A percentile compares a stretch with the other conserved stretches of the same genome.
phyloP scores from a whole-genome alignment of 2,797 vertebrate genomes.

The Falco rusticolus region DNA sequence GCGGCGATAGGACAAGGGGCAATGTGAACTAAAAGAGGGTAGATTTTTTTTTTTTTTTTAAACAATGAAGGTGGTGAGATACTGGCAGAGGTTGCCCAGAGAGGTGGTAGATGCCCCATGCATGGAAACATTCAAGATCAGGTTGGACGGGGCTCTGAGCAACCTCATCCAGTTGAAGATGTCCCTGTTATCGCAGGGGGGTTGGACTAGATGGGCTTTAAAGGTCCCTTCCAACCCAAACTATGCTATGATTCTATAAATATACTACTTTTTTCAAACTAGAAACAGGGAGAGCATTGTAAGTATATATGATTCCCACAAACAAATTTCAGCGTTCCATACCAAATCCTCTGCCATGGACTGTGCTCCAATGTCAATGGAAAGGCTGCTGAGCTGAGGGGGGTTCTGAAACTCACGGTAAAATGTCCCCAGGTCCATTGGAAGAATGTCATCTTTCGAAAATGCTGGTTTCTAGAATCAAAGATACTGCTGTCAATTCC shows the following conservation, averaged over 20 bases:
- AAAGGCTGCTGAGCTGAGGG: conserved; percentile 94
- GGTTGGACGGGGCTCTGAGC: neutral
- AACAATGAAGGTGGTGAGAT: neutral
- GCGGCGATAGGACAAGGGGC: too few relatives aligned
- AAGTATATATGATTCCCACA: neutral
- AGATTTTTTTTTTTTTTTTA: neutral
- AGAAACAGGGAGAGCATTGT: neutral
- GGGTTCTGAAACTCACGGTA: conserved; percentile 99
- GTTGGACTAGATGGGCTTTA: neutral
- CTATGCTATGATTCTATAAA: neutral
- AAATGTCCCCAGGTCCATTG: conserved; percentile 98
- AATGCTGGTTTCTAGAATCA: conserved; percentile 92
- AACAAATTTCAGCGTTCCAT: conserved; percentile 46
- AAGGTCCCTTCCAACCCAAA: neutral
- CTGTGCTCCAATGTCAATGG: conserved; percentile 94
- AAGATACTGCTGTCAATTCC: conserved; percentile 21
- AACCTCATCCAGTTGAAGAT: neutral
- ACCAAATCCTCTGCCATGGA: conserved; percentile 99
- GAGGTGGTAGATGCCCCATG: neutral
- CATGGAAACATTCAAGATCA: neutral
- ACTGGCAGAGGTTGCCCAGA: neutral
- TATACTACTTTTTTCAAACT: neutral
- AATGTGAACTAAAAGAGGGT: neutral
- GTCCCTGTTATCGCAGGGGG: neutral
- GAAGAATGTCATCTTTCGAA: conserved; percentile 96